Evolutionary conservation across 37 sponge, comb jelly and placozoan species (phyloP).

Genomic region (Halisarca cf. caerulea): DNA sequence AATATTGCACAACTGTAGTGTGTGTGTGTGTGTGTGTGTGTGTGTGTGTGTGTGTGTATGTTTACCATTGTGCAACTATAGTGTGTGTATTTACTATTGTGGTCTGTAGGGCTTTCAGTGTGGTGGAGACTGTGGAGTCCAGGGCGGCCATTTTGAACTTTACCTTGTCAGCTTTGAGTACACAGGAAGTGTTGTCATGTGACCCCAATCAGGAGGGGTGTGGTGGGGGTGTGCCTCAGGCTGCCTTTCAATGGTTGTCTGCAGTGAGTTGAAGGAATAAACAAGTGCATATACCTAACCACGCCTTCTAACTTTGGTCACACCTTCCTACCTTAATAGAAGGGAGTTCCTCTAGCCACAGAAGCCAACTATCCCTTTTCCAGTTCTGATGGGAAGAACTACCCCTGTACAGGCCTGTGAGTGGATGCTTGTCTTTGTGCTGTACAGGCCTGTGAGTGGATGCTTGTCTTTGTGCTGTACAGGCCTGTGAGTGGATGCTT

Average conservation of each 20-base stretch:
- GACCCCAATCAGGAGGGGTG: slow-evolving; percentile 58
- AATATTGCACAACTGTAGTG: no score
- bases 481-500: no score
- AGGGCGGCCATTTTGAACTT: slow-evolving; percentile 44
- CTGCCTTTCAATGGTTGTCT: slow-evolving; percentile 43
- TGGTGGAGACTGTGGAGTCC: slow-evolving; percentile 80
- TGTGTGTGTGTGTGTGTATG: no score
- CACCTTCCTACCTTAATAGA: no score
- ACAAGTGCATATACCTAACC: no score
- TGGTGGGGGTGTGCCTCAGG: slow-evolving; percentile 42
- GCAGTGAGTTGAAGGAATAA: background rate
- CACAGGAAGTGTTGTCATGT: slow-evolving; percentile 87
- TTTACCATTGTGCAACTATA: no score
- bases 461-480: no score
- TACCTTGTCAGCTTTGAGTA: slow-evolving; percentile 43
- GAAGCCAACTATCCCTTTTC: slow-evolving; percentile 64
- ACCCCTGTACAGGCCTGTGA: no score
- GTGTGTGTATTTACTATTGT: background rate
- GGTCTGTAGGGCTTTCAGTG: slow-evolving; percentile 77
- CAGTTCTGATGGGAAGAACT: slow-evolving; percentile 48
- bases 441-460: no score
- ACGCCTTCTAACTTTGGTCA: no score
- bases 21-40: no score
- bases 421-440: no score
- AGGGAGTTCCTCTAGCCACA: background rate